phyloP scores from a whole-genome alignment of 2,888 invertebrate species.

The Empis stercorea region DNA sequence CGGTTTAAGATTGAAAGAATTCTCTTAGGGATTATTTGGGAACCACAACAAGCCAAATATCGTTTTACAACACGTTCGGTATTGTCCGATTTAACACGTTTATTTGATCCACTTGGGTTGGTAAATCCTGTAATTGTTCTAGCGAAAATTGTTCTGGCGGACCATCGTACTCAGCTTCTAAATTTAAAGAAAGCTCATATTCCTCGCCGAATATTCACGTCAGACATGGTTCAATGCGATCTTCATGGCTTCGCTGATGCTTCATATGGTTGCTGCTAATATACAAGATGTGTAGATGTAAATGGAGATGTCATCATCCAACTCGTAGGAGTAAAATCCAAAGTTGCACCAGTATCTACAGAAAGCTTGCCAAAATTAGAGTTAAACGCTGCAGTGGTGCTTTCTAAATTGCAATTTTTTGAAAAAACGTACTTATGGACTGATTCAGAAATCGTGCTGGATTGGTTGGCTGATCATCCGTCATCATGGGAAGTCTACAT shows the following conservation, averaged over 20 bases:
- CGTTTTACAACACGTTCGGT: too few relatives aligned
- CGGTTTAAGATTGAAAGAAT: too few relatives aligned
- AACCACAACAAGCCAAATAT: too few relatives aligned
- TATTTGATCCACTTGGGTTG: too few relatives aligned
- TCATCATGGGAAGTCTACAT: constrained; percentile 11
- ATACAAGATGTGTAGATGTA: background rate
- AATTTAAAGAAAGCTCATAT: too few relatives aligned
- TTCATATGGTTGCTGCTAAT: constrained; percentile 10
- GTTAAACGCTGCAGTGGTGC: constrained; percentile 4
- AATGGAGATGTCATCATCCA: background rate
- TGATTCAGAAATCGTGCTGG: constrained; percentile 7
- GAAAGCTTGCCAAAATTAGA: constrained; percentile 4
- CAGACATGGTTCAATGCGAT: background rate
- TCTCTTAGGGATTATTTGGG: too few relatives aligned
- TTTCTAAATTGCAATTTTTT: background rate
- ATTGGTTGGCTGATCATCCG: constrained; percentile 11
- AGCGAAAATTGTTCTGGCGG: constrained; percentile 5
- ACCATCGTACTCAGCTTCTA: background rate
- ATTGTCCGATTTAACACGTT: too few relatives aligned
- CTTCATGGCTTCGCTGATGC: constrained; percentile 10
- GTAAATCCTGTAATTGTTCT: constrained; percentile 10
- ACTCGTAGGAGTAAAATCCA: constrained; percentile 3
- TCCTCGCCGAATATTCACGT: too few relatives aligned
- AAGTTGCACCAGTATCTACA: constrained; percentile 5
- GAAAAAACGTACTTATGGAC: background rate